These are phyloP conservation scores for Protophormia terraenovae DNA, from an alignment of 2,888 invertebrate species.

Conservation along the genomic window DNA sequence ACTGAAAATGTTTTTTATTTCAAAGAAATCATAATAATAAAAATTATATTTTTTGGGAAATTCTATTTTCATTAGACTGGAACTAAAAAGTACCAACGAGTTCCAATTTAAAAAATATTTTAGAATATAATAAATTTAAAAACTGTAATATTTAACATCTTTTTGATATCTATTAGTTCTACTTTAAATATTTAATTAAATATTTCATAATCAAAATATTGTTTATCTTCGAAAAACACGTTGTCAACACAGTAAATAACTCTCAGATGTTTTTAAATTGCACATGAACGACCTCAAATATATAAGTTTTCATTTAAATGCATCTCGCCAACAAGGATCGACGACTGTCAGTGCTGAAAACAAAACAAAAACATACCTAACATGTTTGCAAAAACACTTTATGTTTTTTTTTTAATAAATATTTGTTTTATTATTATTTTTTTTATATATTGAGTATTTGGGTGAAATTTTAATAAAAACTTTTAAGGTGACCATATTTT, in stretches of 20 bases:
- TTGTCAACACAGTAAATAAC: neutral
- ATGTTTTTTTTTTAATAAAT: neutral
- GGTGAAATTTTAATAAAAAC: neutral
- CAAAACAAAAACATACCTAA: neutral
- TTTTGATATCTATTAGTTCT: too few species aligned
- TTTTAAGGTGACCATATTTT: neutral
- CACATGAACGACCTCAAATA: neutral
- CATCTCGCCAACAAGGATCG: neutral
- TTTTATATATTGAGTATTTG: neutral
- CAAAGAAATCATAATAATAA: too few species aligned
- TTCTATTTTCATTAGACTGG: too few species aligned
- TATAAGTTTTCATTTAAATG: slow-evolving; percentile 2
- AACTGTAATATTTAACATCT: too few species aligned
- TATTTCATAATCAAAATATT: neutral
- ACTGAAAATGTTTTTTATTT: too few species aligned
- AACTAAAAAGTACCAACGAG: too few species aligned
- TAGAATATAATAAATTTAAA: too few species aligned
- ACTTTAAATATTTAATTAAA: too few species aligned
- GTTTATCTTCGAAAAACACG: too few species aligned
- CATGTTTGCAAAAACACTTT: neutral
- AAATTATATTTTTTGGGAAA: too few species aligned
- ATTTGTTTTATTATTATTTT: neutral
- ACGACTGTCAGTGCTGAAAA: neutral
- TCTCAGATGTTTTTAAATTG: neutral
- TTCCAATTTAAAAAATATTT: too few species aligned